Conservation (phyloP, 2,888 invertebrate species). For the Romanomermis culicivorax region DNA sequence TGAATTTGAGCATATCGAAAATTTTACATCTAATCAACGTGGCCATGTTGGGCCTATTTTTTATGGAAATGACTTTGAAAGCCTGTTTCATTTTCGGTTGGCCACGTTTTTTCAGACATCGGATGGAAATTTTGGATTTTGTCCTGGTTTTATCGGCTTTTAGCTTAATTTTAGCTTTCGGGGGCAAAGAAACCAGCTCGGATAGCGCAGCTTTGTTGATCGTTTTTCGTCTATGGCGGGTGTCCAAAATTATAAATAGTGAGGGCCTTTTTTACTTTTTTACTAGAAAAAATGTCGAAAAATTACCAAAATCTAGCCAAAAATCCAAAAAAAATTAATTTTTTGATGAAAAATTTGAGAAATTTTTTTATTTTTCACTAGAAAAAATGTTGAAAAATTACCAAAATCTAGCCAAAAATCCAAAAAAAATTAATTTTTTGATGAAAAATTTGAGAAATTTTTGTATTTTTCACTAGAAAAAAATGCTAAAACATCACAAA, state of each 20-base stretch:
- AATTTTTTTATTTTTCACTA: too few species aligned
- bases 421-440: too few species aligned
- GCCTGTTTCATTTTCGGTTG: constrained; percentile 27
- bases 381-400: too few species aligned
- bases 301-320: too few species aligned
- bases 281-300: too few species aligned
- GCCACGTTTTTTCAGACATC: constrained; percentile 31
- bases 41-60: constrained; percentile 28
- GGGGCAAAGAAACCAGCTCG: constrained; percentile 22
- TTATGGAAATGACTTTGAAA: constrained; percentile 29
- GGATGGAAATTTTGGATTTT: constrained; percentile 33
- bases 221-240: constrained; percentile 32
- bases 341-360: too few species aligned
- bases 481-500: too few species aligned
- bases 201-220: constrained; percentile 26
- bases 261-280: too few species aligned
- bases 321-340: too few species aligned
- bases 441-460: too few species aligned
- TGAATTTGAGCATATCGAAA: constrained; percentile 8
- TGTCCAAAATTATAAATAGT: constrained; percentile 33
- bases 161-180: constrained; percentile 28
- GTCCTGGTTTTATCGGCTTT: constrained; percentile 31
- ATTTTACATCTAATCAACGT: constrained; percentile 30
- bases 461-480: too few species aligned
- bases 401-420: too few species aligned